These are phyloP conservation scores for Phalacrocorax brasilianus DNA, from an alignment of 2,113 vertebrate genomes.

Conservation along the genomic window DNA sequence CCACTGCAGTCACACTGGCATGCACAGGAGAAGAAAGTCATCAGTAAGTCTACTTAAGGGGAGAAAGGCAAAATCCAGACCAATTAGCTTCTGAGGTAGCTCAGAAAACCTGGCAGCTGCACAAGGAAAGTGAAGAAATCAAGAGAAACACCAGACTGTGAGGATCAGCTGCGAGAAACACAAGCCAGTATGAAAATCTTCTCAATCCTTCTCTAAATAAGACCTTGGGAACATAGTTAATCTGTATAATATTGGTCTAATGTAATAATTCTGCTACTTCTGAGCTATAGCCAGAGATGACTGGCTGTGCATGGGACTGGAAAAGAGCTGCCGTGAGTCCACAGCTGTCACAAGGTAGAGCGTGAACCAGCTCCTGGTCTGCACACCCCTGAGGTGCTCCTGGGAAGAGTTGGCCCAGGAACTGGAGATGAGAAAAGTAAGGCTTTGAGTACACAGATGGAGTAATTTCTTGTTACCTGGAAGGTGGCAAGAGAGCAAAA, in stretches of 20 bases:
- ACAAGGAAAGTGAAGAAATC: neutral
- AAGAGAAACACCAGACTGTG: neutral
- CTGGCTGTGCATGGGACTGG: neutral
- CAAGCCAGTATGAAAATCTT: neutral
- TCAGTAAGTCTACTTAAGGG: neutral
- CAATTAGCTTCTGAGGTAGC: neutral
- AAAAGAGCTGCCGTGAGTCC: neutral
- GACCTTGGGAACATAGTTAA: neutral
- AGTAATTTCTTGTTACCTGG: neutral
- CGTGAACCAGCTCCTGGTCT: neutral
- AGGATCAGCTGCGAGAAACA: neutral
- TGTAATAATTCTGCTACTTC: neutral
- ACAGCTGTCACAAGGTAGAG: neutral
- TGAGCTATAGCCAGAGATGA: neutral
- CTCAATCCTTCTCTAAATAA: neutral
- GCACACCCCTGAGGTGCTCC: neutral
- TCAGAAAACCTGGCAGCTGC: slow-evolving; percentile 9
- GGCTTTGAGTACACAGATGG: neutral
- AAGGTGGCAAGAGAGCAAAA: neutral
- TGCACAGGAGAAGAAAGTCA: neutral
- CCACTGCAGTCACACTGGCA: neutral
- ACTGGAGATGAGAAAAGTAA: neutral
- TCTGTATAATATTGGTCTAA: neutral
- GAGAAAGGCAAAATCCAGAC: neutral
- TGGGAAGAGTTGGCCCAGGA: neutral